A percentile compares a stretch with the other conserved stretches of the same genome.
These are phyloP conservation scores for Malaclemys terrapin DNA, from an alignment of 2,113 vertebrate genomes.

Conservation along the genomic window DNA sequence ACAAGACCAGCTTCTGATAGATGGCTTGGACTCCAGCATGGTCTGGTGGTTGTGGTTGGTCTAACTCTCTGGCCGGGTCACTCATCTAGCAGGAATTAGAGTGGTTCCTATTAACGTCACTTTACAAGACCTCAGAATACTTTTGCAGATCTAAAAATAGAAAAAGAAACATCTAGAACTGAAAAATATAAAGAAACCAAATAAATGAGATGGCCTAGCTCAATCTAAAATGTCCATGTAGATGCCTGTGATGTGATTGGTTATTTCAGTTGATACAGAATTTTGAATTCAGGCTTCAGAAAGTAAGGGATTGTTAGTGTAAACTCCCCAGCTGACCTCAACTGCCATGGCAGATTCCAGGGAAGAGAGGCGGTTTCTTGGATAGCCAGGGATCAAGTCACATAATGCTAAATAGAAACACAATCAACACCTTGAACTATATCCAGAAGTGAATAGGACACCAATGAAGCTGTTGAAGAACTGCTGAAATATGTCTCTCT, in stretches of 20 bases:
- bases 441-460: neutral
- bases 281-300: neutral
- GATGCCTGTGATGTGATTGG: neutral
- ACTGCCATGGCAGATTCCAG: neutral
- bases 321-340: neutral
- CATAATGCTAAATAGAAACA: accelerated
- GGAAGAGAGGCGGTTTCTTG: neutral
- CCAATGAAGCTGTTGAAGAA: neutral
- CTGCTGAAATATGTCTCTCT: neutral
- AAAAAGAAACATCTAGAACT: neutral
- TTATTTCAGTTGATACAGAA: neutral
- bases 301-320: neutral
- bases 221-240: neutral
- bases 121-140: neutral
- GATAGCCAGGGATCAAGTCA: neutral
- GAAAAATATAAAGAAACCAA: neutral
- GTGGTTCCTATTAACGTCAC: neutral
- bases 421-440: neutral
- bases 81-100: neutral
- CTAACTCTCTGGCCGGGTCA: neutral
- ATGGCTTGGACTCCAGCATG: neutral
- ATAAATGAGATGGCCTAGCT: neutral
- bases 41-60: neutral
- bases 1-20: neutral
- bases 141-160: neutral